Base-by-base conservation (phyloP, 1,140 invertebrate species). In the Oscheius sp. region DNA sequence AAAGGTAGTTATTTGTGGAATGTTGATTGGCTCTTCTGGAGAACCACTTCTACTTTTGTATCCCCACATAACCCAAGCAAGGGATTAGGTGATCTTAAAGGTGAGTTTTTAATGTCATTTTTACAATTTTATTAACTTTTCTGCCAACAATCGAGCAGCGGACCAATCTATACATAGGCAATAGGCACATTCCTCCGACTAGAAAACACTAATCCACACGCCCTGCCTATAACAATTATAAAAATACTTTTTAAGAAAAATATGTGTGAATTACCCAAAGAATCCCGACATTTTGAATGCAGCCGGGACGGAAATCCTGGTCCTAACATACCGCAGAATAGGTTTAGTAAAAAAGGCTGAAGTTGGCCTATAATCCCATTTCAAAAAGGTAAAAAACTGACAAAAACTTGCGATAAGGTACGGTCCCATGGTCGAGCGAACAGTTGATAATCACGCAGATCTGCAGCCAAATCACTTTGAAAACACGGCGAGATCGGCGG, bases 261-360 rank as follows among this genome's bases (percentile, higher is more conserved):
- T 64, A 42, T 52, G 20, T 52, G 3, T 52, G 31, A 13, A 23
- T 13, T 20, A 67, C 65, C 67, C 67, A 68, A 13, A 68, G 15
- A n/a, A n/a, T 0, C 67, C 67, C 3, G 67, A 49, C 32, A 36
- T 49, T 29, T 59, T 68, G 20, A 68, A 68, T 18, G 49, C 55
- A 2, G 55, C 36, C 20, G 67, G 49, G 2, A 68, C n/a, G 3
- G 67, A 23, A 49, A 68, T 59, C 67, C 67, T 0, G 67, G 67
- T n/a, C 67, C 67, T 3, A 68, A 36, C 67, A 68, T 68, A 31
- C 67, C 67, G 45, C 67, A 68, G 13, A 68, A 58, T 15, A 68
- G 55, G 31, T 68, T 68, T 7, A 68, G 52, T 15, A 68, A n/a
- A n/a, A n/a, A n/a, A 29, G 15, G 49, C 67, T 26, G 67, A 68